phyloP scores from a whole-genome alignment of 1,140 invertebrate genomes.

The Bombus sibiricus region DNA sequence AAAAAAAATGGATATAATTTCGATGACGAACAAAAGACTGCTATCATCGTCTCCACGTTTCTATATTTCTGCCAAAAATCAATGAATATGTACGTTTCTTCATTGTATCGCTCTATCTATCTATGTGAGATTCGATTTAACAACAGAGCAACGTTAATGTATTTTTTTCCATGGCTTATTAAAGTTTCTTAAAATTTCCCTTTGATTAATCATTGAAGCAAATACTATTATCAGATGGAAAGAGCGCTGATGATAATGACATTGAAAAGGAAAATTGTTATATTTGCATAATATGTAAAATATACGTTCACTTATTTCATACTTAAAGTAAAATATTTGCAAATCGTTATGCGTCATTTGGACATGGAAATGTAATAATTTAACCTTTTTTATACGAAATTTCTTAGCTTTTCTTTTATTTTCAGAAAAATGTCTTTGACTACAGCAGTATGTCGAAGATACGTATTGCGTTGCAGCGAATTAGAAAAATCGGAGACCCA shows the following conservation, averaged over 20 bases:
- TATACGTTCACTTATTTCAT: background rate
- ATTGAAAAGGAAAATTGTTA: background rate
- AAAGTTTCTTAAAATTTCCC: no score
- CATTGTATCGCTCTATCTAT: background rate
- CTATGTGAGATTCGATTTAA: background rate
- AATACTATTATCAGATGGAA: background rate
- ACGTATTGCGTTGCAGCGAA: background rate
- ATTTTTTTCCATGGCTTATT: no score
- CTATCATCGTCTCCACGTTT: background rate
- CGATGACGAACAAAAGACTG: background rate
- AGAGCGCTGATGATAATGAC: no score
- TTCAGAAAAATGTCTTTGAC: background rate
- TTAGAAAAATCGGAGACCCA: background rate
- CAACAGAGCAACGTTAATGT: background rate
- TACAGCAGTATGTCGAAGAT: no score
- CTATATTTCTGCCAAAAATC: background rate
- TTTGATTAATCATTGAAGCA: no score
- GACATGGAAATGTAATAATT: background rate
- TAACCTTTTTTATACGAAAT: background rate
- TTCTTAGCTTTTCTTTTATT: background rate
- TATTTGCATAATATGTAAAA: background rate
- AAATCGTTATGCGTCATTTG: background rate
- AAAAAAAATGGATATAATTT: background rate
- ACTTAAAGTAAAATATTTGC: conserved; percentile 2
- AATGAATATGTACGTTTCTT: background rate